Base-by-base conservation (phyloP, 2,888 invertebrate genomes). In the Silvanus unidentatus region DNA sequence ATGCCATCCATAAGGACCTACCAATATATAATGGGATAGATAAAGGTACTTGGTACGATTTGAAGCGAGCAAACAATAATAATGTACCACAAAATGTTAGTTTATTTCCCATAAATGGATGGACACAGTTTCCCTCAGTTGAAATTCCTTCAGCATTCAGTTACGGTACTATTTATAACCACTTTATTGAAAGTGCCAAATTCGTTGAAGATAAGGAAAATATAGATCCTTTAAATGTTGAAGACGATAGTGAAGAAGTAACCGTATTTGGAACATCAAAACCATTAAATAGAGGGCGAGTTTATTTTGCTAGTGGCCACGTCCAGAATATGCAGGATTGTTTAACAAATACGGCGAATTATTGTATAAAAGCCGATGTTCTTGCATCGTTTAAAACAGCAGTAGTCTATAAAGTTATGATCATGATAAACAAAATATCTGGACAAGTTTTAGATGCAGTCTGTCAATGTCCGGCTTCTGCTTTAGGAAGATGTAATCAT, bases 401-500 rank as follows among this genome's bases (percentile, higher is more conserved):
- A 22, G 8, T 5, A 22, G 3, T 22, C 22, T 8, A 22, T 8
- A 22, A 22, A 22, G 22, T 22, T 22, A 8, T 8, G 22, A 8
- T 22, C 8, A 22, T 22, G 22, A 3, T 22, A 5, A 22, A 22
- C 8, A 22, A 22, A 22, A 8, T 5, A 3, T 5, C 22, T 22
- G 22, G 22, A 5, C 8, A 5, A 5, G 22, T 47, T 27, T 14
- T 47, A 16, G 14, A 44, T 30, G 53, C 45, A 34, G 28, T 42
- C 27, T 49, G 50, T 51, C 39, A 50, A 14, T 53, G 50, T 37
- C 42, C 42, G 44, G 50, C 50, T 9, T 47, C 47, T 15, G 15
- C 13, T 16, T 27, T 39, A 28, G 37, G 16, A 5, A 37, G 40
- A n/a, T 47, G 47, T 30, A 40, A 36, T 37, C 53, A 51, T 42